phyloP scores from a whole-genome alignment of 2,888 invertebrate species.

The Ferrisia virgata region DNA sequence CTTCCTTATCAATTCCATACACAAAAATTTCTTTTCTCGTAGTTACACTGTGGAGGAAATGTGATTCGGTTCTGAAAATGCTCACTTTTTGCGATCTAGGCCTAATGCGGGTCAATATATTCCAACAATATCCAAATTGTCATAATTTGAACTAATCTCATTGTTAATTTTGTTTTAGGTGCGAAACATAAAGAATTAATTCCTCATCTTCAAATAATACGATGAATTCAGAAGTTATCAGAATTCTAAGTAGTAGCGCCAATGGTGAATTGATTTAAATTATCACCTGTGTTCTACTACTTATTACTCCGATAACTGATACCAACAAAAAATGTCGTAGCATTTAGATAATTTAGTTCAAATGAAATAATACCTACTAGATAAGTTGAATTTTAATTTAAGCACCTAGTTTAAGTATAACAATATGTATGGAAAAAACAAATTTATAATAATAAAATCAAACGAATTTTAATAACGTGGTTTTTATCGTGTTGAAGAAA shows the following conservation, averaged over 20 bases:
- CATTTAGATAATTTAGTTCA: background rate
- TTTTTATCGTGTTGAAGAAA: background rate
- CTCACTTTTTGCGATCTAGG: background rate
- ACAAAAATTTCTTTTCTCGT: background rate
- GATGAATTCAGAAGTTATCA: conserved; percentile 42
- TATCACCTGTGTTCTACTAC: conserved; percentile 50
- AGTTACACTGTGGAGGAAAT: background rate
- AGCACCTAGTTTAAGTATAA: background rate
- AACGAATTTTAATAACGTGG: background rate
- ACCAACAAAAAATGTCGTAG: background rate
- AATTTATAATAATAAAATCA: background rate
- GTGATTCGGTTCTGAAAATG: no score
- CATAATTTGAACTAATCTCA: background rate
- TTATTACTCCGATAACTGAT: conserved; percentile 47
- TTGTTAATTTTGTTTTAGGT: background rate
- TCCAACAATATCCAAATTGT: background rate
- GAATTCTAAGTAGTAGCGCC: conserved; percentile 49
- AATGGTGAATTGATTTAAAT: conserved; percentile 48
- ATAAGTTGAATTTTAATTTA: background rate
- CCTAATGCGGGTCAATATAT: background rate
- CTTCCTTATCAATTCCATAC: background rate
- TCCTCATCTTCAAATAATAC: background rate
- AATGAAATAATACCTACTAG: no score
- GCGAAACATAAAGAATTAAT: background rate
- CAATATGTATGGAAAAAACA: background rate